phyloP scores from a whole-genome alignment of 2,797 vertebrate species.

The Distichodus sexfasciatus region DNA sequence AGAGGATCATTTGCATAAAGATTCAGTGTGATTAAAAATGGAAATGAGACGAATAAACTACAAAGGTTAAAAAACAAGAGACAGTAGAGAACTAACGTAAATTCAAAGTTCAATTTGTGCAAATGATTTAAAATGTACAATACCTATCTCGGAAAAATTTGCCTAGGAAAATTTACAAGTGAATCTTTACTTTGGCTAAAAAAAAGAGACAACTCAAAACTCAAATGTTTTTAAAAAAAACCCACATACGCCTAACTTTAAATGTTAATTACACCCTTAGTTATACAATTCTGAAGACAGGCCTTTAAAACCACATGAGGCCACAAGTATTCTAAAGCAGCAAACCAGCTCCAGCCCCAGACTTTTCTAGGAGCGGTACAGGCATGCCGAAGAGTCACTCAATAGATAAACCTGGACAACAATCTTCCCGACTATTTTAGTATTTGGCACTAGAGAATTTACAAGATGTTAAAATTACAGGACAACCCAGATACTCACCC shows the following conservation, averaged over 20 bases:
- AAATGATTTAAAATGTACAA: not conserved
- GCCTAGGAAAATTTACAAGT: slow-evolving; percentile 5
- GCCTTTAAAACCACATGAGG: slow-evolving; percentile 71
- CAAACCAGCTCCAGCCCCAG: slow-evolving; percentile 57
- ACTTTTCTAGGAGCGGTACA: slow-evolving; percentile 54
- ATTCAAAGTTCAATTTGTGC: not conserved
- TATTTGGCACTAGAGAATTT: not conserved
- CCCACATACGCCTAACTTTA: slow-evolving; percentile 72
- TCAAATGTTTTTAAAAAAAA: slow-evolving; percentile 59
- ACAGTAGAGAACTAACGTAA: slow-evolving; percentile 2
- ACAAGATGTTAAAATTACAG: slow-evolving; percentile 35
- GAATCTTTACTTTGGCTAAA: not conserved
- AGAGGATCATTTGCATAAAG: slow-evolving; percentile 59
- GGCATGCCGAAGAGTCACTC: slow-evolving; percentile 55
- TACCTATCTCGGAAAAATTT: not conserved
- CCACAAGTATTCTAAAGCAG: slow-evolving; percentile 74
- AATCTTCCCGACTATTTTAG: too few relatives aligned
- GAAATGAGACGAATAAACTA: slow-evolving; percentile 37
- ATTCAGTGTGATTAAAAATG: slow-evolving; percentile 49
- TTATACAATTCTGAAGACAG: slow-evolving; percentile 70
- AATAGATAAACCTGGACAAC: slow-evolving; percentile 34
- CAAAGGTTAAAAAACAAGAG: slow-evolving; percentile 39
- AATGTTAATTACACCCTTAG: slow-evolving; percentile 77
- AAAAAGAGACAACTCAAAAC: slow-evolving; percentile 53
- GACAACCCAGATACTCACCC: slow-evolving; percentile 76